These are phyloP conservation scores for Oncorhynchus clarkii DNA, from an alignment of 2,113 vertebrate genomes.

Conservation along the genomic window DNA sequence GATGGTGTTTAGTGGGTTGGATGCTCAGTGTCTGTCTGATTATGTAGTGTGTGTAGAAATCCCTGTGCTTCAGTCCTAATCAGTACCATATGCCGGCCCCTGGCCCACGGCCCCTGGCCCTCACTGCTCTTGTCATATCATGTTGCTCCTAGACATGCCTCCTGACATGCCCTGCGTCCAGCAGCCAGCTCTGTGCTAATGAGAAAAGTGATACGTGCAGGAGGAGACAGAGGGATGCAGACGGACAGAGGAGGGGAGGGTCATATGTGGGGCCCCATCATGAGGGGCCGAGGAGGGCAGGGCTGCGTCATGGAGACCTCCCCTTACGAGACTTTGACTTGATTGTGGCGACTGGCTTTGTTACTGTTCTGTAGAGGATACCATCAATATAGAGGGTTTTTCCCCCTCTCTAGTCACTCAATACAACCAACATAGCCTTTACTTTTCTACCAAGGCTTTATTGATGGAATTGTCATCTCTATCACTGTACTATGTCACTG, in stretches of 20 bases:
- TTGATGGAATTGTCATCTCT: background rate
- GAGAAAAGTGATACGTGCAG: slow-evolving; percentile 65
- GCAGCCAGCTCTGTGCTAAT: slow-evolving; percentile 66
- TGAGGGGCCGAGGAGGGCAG: slow-evolving; percentile 18
- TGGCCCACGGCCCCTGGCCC: slow-evolving; percentile 48
- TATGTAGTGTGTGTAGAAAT: slow-evolving; percentile 66
- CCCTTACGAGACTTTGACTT: slow-evolving; percentile 25
- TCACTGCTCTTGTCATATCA: slow-evolving; percentile 74
- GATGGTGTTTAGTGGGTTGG: slow-evolving; percentile 50
- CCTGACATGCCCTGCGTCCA: slow-evolving; percentile 71
- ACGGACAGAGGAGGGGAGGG: slow-evolving; percentile 45
- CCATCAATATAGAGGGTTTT: background rate
- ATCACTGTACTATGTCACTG: too few species aligned
- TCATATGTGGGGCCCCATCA: slow-evolving; percentile 58
- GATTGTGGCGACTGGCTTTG: background rate
- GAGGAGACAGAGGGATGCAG: slow-evolving; percentile 41
- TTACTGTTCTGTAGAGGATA: slow-evolving; percentile 12
- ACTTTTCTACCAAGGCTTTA: background rate
- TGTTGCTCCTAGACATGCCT: slow-evolving; percentile 75
- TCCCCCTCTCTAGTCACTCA: slow-evolving; percentile 1
- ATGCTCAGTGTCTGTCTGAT: slow-evolving; percentile 66
- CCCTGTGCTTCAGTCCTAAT: slow-evolving; percentile 72
- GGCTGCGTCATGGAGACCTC: slow-evolving; percentile 1
- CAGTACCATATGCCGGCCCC: slow-evolving; percentile 73
- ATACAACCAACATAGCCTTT: background rate